These are phyloP conservation scores for Parotocinclus haroldoi DNA, from an alignment of 2,797 vertebrate genomes.

Conservation along the genomic window DNA sequence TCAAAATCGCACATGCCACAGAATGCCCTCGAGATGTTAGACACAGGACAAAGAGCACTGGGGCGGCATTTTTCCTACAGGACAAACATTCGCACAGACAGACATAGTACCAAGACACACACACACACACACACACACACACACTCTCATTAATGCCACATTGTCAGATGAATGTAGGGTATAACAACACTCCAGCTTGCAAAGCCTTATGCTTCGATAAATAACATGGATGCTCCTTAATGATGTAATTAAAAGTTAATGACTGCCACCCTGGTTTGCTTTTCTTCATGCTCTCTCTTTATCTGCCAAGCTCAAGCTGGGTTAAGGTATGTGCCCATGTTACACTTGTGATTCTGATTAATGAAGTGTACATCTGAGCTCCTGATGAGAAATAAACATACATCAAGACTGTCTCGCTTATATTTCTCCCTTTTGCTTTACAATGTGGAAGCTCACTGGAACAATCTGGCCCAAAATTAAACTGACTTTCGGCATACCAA, in stretches of 20 bases:
- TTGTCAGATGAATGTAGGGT: neutral
- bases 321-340: conserved; percentile 51
- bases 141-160: neutral
- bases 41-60: conserved; percentile 71
- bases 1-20: conserved; percentile 85
- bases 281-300: conserved; percentile 44
- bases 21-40: conserved; percentile 67
- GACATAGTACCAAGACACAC: too few species aligned
- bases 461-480: too few species aligned
- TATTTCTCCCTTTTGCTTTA: too few species aligned
- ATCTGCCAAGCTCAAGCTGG: conserved; percentile 55
- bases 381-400: too few species aligned
- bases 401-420: too few species aligned
- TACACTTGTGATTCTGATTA: conserved; percentile 60
- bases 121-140: neutral
- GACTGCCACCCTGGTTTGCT: conserved; percentile 45
- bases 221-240: conserved; percentile 46
- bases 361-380: conserved; percentile 60
- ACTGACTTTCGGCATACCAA: too few species aligned
- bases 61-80: conserved; percentile 72
- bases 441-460: too few species aligned
- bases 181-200: conserved; percentile 27
- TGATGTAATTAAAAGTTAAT: conserved; percentile 54
- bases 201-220: conserved; percentile 40
- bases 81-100: conserved; percentile 14